Evolutionary conservation across 2,888 invertebrate species (phyloP), one percentile per base, ranked within the genome.

Genomic region (Tiliacea aurago): DNA sequence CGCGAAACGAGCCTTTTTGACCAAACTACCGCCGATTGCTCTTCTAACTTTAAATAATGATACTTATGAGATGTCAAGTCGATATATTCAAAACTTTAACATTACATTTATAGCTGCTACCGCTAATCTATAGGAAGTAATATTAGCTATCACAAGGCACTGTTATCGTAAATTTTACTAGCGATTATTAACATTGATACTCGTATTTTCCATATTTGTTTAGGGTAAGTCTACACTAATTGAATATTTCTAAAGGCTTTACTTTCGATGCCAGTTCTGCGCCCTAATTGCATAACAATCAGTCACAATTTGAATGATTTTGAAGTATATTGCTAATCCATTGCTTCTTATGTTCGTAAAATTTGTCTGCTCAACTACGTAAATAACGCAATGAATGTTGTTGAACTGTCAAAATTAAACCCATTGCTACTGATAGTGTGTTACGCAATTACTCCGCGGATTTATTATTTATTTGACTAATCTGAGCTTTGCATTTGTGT

Each of bases 71-170:
- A 62, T 58, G 45, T 45, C n/a, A 73, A 76, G 63, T 78, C 59
- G 71, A 72, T 70, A 70, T 64, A 82, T 23, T 73, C 58, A 63
- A 43, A 80, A 80, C 41, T 63, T 76, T 63, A 59, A 62, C 55
- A 47, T 73, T 68, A 76, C 45, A 70, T 59, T 63, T 61, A 73
- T 53, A 80, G 78, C 81, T 74, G 79, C 82, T 81, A 83, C 65
- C 58, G 70, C 73, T 78, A 85, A 64, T 74, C 77, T 80, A 83
- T 73, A 74, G 71, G 61, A 83, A 86, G 72, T 84, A 78, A 86
- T 66, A 81, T 68, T 83, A 86, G 78, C 83, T 88, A 88, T 84
- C 82, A 89, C 88, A 91, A 91, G 91, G 91, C 91, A 91, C 91
- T 90, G 86, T 83, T 77, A 84, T 88, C 81, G 86, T 90, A 85